Conservation (phyloP, 2,888 invertebrate genomes). For the Ennomos fuscantarius region DNA sequence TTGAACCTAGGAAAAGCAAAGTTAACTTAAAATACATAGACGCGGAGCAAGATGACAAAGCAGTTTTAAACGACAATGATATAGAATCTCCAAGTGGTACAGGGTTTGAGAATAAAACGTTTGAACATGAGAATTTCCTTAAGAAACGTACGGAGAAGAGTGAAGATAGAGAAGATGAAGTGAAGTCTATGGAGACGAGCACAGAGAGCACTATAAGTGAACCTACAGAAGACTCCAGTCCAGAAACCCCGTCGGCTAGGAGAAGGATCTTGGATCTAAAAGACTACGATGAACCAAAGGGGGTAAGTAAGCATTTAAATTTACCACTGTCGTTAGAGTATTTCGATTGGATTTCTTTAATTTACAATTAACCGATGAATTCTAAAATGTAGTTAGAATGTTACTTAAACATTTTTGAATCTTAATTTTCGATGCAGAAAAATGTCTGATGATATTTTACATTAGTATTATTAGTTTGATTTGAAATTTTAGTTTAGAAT, state of each 20-base stretch:
- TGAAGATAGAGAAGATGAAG: constrained; percentile 53
- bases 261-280: constrained; percentile 65
- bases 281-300: constrained; percentile 70
- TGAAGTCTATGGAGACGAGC: constrained; percentile 77
- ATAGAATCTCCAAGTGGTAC: constrained; percentile 79
- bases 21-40: constrained; percentile 72
- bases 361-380: neutral
- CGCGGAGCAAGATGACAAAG: constrained; percentile 61
- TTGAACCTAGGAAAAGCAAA: constrained; percentile 53
- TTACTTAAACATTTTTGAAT: too few species aligned
- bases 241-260: constrained; percentile 70
- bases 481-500: too few species aligned
- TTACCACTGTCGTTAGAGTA: constrained; percentile 15
- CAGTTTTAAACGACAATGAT: constrained; percentile 68
- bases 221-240: constrained; percentile 70
- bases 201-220: constrained; percentile 78
- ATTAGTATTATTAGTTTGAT: too few species aligned
- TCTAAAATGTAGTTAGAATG: too few species aligned
- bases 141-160: constrained; percentile 73
- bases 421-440: too few species aligned
- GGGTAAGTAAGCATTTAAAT: constrained; percentile 61
- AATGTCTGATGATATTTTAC: too few species aligned
- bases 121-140: constrained; percentile 78
- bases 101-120: constrained; percentile 79
- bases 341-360: constrained; percentile 14